Conservation (phyloP, 2,888 invertebrate genomes). For the Neoscelio sp. region DNA sequence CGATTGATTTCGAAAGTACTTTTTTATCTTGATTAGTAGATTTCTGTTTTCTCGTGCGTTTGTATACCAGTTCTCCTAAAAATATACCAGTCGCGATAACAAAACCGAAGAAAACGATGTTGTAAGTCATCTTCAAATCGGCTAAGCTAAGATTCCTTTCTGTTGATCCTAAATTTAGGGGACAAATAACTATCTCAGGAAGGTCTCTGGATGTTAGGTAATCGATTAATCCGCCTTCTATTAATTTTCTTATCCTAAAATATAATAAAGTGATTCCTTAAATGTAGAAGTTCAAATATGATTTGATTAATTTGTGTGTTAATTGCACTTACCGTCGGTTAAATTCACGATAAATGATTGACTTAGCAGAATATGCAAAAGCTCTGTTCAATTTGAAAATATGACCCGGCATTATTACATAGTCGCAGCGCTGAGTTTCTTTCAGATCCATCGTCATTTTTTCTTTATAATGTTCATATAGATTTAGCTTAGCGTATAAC, state of each 20-base stretch:
- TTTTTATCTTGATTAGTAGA: neutral
- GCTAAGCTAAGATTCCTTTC: slow-evolving; percentile 90
- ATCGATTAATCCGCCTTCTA: slow-evolving; percentile 91
- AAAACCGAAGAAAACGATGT: slow-evolving; percentile 89
- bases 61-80: slow-evolving; percentile 46
- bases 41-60: neutral
- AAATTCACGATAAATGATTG: slow-evolving; percentile 84
- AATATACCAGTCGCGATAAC: slow-evolving; percentile 84
- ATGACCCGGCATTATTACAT: slow-evolving; percentile 89
- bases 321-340: slow-evolving; percentile 85
- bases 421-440: slow-evolving; percentile 89
- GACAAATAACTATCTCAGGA: slow-evolving; percentile 91
- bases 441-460: slow-evolving; percentile 85
- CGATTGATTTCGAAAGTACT: neutral
- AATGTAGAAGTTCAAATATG: neutral
- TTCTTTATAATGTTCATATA: slow-evolving; percentile 88
- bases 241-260: slow-evolving; percentile 87
- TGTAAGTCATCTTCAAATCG: slow-evolving; percentile 92
- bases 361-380: slow-evolving; percentile 88
- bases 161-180: slow-evolving; percentile 91
- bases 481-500: slow-evolving; percentile 87
- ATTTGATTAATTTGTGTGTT: slow-evolving; percentile 84
- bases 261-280: neutral
- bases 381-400: slow-evolving; percentile 88
- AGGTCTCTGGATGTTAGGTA: slow-evolving; percentile 86